A percentile compares a stretch with the other conserved stretches of the same genome.
These are phyloP conservation scores for Cantharis rustica DNA, from an alignment of 2,888 invertebrate genomes.

Conservation along the genomic window DNA sequence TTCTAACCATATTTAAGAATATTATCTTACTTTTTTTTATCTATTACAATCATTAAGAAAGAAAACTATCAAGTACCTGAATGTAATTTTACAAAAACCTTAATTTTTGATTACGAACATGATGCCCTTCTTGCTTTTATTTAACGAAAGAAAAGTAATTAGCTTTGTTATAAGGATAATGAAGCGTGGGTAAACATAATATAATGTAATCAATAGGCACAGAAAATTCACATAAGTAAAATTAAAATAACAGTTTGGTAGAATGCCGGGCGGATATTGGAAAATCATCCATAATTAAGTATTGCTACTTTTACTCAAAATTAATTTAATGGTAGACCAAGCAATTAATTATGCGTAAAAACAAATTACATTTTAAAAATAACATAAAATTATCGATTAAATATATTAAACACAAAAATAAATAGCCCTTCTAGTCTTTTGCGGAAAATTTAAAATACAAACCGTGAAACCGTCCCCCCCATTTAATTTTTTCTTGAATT, in stretches of 20 bases:
- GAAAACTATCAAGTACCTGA: neutral
- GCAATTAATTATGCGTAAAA: constrained; percentile 16
- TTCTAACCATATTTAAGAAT: too few species aligned
- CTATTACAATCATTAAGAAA: neutral
- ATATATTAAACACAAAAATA: neutral
- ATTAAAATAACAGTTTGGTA: constrained; percentile 14
- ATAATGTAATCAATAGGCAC: constrained; percentile 23
- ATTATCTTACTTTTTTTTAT: too few species aligned
- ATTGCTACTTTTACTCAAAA: constrained; percentile 11
- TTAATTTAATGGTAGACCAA: constrained; percentile 12
- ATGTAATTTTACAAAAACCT: neutral
- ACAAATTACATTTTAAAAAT: neutral
- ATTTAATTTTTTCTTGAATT: too few species aligned
- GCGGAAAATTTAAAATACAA: too few species aligned
- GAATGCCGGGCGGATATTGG: constrained; percentile 29
- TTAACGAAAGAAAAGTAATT: constrained; percentile 27
- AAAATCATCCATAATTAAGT: constrained; percentile 23
- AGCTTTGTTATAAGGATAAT: constrained; percentile 28
- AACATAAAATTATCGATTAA: neutral
- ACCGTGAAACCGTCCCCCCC: too few species aligned
- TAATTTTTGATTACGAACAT: neutral
- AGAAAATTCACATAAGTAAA: constrained; percentile 6
- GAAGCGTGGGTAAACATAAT: constrained; percentile 23
- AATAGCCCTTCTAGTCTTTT: neutral
- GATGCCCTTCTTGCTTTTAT: neutral